Percentiles rank a stretch among this genome's conserved stretches.
phyloP scores from a whole-genome alignment of 2,797 vertebrate species.

The Adrianichthys oophorus region DNA sequence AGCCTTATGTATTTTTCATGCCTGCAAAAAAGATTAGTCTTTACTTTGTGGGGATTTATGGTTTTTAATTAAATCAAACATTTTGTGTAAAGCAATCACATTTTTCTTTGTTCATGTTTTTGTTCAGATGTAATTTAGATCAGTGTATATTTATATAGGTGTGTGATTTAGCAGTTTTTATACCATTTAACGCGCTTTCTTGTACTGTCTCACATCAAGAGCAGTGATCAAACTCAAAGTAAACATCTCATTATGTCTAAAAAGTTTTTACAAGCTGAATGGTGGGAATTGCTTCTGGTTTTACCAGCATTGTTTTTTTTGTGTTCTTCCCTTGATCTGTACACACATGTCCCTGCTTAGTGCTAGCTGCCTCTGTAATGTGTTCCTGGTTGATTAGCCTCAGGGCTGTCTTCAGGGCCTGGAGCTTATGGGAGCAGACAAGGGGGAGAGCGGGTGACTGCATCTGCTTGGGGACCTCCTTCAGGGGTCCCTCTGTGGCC shows the following conservation, averaged over 20 bases:
- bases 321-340: constrained; percentile 33
- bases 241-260: constrained; percentile 3
- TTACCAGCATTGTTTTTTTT: constrained; percentile 13
- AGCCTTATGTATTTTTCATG: too few species aligned
- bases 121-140: too few species aligned
- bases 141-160: too few species aligned
- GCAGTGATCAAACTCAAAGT: background rate
- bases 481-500: constrained; percentile 51
- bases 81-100: too few species aligned
- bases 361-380: constrained; percentile 55
- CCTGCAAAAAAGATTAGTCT: too few species aligned
- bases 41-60: too few species aligned
- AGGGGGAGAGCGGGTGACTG: constrained; percentile 62
- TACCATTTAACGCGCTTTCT: background rate
- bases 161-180: background rate
- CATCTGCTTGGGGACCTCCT: constrained; percentile 83
- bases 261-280: background rate
- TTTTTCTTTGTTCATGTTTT: too few species aligned
- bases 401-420: constrained; percentile 87
- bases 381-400: constrained; percentile 86
- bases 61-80: too few species aligned
- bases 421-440: constrained; percentile 73
- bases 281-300: constrained; percentile 19
- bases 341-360: constrained; percentile 13
- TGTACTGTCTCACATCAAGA: background rate